Conservation (phyloP, 2,113 vertebrate genomes). For the Rhinoptilus africanus region DNA sequence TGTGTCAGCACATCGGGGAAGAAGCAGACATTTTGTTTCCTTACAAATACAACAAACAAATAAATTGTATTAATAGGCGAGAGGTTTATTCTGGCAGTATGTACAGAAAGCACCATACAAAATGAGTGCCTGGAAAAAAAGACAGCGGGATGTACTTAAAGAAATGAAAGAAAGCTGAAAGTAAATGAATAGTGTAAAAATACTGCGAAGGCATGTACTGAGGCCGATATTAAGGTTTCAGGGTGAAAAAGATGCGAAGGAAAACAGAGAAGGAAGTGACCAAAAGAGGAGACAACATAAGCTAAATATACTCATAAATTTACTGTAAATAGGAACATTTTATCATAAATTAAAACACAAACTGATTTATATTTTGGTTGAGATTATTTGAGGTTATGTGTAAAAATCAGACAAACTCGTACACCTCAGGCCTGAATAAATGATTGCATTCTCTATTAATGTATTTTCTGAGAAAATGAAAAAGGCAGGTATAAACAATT, state of each 20-base stretch:
- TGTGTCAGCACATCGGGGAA: neutral
- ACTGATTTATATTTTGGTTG: neutral
- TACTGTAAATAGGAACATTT: neutral
- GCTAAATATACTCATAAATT: neutral
- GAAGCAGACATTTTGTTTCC: neutral
- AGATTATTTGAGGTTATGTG: neutral
- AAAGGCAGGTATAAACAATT: neutral
- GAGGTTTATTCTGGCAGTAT: neutral
- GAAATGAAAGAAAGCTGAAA: neutral
- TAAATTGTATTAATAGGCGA: rapidly evolving
- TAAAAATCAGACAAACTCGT: neutral
- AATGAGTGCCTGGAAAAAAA: neutral
- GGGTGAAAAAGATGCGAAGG: neutral
- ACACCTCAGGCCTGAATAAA: neutral
- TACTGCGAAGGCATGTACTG: neutral
- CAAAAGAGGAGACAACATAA: neutral
- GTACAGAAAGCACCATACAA: neutral
- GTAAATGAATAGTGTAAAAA: neutral
- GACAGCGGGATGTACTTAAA: neutral
- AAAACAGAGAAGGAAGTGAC: neutral
- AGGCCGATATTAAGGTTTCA: neutral
- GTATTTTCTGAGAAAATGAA: neutral
- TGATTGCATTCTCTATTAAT: neutral
- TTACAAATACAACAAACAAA: neutral
- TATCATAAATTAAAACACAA: neutral